Evolutionary conservation across 1,140 invertebrate species (phyloP).

Genomic region (Drosophila sturtevanti): DNA sequence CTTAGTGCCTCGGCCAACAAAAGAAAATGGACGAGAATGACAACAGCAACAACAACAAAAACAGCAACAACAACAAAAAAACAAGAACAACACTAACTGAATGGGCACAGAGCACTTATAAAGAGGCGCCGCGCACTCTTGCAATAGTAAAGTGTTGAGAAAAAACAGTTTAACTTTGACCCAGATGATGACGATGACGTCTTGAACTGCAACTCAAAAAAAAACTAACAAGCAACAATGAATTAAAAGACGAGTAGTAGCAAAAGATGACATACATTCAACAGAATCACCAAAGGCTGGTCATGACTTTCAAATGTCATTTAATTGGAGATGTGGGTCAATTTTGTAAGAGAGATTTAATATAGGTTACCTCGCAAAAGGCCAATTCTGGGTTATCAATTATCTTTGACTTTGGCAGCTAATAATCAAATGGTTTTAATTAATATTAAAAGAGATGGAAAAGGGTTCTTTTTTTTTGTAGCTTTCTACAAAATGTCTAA

Average conservation of each 20-base stretch:
- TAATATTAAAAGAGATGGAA: not conserved
- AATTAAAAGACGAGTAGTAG: slow-evolving; percentile 18
- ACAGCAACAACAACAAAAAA: slow-evolving; percentile 4
- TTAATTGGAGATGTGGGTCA: slow-evolving; percentile 58
- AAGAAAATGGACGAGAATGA: not conserved
- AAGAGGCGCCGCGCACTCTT: slow-evolving; percentile 43
- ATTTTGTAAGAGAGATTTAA: not conserved
- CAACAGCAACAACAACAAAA: slow-evolving; percentile 29
- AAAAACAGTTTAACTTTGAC: slow-evolving; percentile 68
- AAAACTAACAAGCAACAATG: not conserved
- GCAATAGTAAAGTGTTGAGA: slow-evolving; percentile 20
- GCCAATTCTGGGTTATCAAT: not conserved
- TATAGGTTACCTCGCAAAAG: not conserved
- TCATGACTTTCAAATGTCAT: slow-evolving; percentile 66
- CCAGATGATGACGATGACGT: slow-evolving; percentile 60
- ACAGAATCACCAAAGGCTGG: slow-evolving; percentile 5
- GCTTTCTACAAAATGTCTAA: no score
- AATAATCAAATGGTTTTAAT: not conserved
- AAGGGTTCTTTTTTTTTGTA: no score
- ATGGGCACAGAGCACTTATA: slow-evolving; percentile 57
- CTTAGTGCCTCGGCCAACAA: slow-evolving; percentile 4
- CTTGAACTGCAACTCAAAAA: slow-evolving; percentile 55
- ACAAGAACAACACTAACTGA: slow-evolving; percentile 44
- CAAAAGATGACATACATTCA: slow-evolving; percentile 57
- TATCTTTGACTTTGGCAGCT: not conserved